phyloP scores from a whole-genome alignment of 2,888 invertebrate genomes.

The Sialis fuliginosa region DNA sequence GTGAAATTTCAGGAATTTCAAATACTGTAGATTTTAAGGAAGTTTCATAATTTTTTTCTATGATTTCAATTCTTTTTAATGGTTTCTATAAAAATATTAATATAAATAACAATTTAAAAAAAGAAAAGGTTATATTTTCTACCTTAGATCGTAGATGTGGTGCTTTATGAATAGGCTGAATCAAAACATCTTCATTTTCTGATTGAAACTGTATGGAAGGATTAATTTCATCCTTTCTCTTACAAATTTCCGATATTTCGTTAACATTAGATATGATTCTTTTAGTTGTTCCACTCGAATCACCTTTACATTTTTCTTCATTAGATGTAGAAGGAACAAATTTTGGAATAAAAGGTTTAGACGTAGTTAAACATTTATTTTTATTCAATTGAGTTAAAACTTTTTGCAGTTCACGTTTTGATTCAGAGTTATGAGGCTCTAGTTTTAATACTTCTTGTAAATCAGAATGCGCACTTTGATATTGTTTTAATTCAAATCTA shows the following conservation, averaged over 20 bases:
- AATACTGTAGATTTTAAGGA: slow-evolving; percentile 15
- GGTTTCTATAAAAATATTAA: slow-evolving; percentile 28
- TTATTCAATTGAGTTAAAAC: slow-evolving; percentile 16
- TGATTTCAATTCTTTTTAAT: slow-evolving; percentile 27
- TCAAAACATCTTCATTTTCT: slow-evolving; percentile 11
- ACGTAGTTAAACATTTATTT: no score
- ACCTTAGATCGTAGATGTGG: slow-evolving; percentile 42
- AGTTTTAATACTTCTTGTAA: slow-evolving; percentile 47
- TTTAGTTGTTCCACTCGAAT: neutral
- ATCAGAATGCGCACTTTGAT: slow-evolving; percentile 53
- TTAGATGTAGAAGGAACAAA: no score
- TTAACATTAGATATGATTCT: neutral
- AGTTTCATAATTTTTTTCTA: slow-evolving; percentile 7
- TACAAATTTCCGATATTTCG: neutral
- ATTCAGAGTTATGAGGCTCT: slow-evolving; percentile 64
- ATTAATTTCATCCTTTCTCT: no score
- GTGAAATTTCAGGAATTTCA: slow-evolving; percentile 18
- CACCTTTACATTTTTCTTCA: no score
- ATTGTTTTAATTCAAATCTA: slow-evolving; percentile 50
- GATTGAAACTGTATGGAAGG: no score
- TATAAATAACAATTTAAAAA: neutral
- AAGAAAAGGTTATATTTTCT: slow-evolving; percentile 1
- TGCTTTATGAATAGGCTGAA: slow-evolving; percentile 37
- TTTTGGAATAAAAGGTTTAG: no score
- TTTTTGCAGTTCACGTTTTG: slow-evolving; percentile 37